phyloP scores from a whole-genome alignment of 2,888 invertebrate genomes.

The Mesorhabditis belari region DNA sequence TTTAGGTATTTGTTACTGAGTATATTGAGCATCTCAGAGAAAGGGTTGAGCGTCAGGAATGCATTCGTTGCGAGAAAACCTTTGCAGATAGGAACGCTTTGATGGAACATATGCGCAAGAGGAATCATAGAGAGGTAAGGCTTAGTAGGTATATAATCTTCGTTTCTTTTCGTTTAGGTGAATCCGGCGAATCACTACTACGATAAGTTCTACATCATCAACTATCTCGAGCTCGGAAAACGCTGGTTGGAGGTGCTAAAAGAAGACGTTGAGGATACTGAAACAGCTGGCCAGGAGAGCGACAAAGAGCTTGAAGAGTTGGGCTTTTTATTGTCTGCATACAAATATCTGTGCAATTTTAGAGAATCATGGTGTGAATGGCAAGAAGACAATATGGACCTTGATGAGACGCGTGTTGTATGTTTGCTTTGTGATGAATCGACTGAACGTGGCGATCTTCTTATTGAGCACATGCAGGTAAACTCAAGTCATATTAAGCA shows the following conservation, averaged over 20 bases:
- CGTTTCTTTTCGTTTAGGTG: too few relatives aligned
- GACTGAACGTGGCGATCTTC: slow-evolving; percentile 63
- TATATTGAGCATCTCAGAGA: slow-evolving; percentile 70
- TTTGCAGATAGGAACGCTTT: slow-evolving; percentile 79
- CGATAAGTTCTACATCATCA: slow-evolving; percentile 73
- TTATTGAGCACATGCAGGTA: slow-evolving; percentile 59
- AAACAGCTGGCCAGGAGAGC: slow-evolving; percentile 50
- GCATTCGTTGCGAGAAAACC: slow-evolving; percentile 83
- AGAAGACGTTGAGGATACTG: slow-evolving; percentile 54
- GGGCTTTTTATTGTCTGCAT: too few relatives aligned
- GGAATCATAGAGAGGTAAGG: slow-evolving; percentile 75
- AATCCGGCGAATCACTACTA: slow-evolving; percentile 80
- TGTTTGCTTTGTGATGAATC: slow-evolving; percentile 75
- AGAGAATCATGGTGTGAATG: slow-evolving; percentile 63
- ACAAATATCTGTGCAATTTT: slow-evolving; percentile 7
- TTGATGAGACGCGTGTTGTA: slow-evolving; percentile 60
- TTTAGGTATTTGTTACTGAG: slow-evolving; percentile 71
- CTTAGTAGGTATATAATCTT: too few relatives aligned
- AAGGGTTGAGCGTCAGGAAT: slow-evolving; percentile 65
- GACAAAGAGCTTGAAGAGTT: slow-evolving; percentile 54
- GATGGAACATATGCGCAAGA: slow-evolving; percentile 95
- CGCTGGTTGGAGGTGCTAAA: slow-evolving; percentile 54
- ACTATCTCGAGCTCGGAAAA: slow-evolving; percentile 61
- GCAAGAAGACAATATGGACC: slow-evolving; percentile 65
- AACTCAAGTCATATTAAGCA: too few relatives aligned